A percentile compares a stretch with the other conserved stretches of the same genome.
Conservation (phyloP, 2,113 vertebrate genomes). For the Meles meles region DNA sequence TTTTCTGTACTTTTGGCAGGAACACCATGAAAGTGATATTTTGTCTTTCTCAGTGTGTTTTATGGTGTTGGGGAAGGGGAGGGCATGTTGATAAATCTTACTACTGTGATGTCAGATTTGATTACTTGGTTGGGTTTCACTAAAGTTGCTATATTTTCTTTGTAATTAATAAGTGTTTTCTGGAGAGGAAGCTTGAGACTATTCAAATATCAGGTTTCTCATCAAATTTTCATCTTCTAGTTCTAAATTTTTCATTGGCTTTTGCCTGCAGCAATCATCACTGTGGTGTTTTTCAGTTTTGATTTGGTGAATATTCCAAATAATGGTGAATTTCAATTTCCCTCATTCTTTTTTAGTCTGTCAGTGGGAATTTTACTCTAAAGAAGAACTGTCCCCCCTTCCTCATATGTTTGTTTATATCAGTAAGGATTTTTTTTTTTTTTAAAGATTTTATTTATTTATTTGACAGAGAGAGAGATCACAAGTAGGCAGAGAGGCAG, state of each 20-base stretch:
- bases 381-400: background rate
- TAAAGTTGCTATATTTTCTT: background rate
- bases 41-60: background rate
- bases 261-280: background rate
- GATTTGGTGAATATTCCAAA: background rate
- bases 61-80: background rate
- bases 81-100: background rate
- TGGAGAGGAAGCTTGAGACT: background rate
- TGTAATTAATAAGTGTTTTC: background rate
- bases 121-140: background rate
- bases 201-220: background rate
- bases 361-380: background rate
- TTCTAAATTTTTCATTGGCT: background rate
- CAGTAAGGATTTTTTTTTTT: background rate
- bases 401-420: background rate
- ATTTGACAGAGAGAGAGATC: no score
- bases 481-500: no score
- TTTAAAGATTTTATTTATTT: no score
- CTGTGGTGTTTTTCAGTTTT: background rate
- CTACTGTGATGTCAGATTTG: background rate
- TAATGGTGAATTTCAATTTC: background rate
- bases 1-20: background rate
- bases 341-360: background rate
- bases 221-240: background rate
- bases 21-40: background rate